These are phyloP conservation scores for Lasioglossum oenotherae DNA, from an alignment of 2,888 invertebrate species.

Conservation along the genomic window DNA sequence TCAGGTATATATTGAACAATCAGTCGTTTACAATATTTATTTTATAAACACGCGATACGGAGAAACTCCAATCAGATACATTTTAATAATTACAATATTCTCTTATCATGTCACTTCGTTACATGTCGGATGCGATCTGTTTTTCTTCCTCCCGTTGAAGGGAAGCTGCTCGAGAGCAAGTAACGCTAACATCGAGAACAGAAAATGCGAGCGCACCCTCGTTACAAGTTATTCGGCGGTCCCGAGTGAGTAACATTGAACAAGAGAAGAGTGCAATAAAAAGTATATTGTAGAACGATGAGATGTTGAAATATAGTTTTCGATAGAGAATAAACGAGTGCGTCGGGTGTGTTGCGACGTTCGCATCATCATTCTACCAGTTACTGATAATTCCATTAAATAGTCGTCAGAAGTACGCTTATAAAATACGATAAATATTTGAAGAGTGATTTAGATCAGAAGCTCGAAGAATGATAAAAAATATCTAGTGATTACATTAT, in stretches of 20 bases:
- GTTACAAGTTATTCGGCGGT: background rate
- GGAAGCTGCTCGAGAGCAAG: background rate
- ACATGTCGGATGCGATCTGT: background rate
- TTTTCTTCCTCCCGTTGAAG: background rate
- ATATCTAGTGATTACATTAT: constrained; percentile 34
- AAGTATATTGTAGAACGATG: constrained; percentile 37
- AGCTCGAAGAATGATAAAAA: constrained; percentile 52
- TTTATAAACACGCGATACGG: constrained; percentile 57
- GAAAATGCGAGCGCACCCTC: constrained; percentile 13
- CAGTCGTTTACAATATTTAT: constrained; percentile 52
- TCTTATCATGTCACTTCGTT: constrained; percentile 6
- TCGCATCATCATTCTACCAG: constrained; percentile 37
- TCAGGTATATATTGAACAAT: constrained; percentile 37
- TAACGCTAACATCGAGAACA: background rate
- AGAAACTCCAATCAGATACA: constrained; percentile 47
- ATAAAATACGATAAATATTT: constrained; percentile 17
- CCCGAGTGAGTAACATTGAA: constrained; percentile 5
- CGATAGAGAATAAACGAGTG: constrained; percentile 9
- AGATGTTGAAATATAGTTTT: constrained; percentile 31
- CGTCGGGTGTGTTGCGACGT: background rate
- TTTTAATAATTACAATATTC: constrained; percentile 38
- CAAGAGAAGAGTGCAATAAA: constrained; percentile 19
- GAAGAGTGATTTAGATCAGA: constrained; percentile 41
- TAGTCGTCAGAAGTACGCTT: constrained; percentile 6
- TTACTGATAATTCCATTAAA: constrained; percentile 41